Percentiles rank a stretch among this genome's conserved stretches.
Evolutionary conservation across 1,140 invertebrate genomes (phyloP).

Genomic region (Pogonognathellus flavescens): DNA sequence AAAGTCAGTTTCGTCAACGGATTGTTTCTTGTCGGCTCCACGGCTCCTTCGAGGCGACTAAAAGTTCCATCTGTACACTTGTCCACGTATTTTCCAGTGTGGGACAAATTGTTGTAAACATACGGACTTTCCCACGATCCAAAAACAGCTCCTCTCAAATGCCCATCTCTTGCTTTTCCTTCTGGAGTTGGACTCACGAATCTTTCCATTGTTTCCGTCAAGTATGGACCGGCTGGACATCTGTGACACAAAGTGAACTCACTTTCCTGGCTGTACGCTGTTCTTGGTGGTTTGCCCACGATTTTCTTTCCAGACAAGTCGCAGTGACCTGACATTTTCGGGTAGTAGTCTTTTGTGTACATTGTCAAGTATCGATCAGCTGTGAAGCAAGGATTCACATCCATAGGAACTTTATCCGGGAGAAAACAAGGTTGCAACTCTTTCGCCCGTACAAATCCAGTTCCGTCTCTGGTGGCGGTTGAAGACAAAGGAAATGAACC

Average conservation of each 20-base stretch:
- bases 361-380: neutral
- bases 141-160: slow-evolving; percentile 34
- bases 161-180: slow-evolving; percentile 19
- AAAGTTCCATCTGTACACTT: neutral
- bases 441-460: neutral
- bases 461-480: neutral
- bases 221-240: slow-evolving; percentile 15
- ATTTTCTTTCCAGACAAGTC: neutral
- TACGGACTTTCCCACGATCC: neutral
- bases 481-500: neutral
- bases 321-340: neutral
- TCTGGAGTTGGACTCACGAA: neutral
- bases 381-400: neutral
- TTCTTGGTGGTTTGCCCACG: neutral
- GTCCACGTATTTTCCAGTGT: neutral
- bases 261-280: neutral
- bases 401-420: neutral
- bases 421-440: slow-evolving; percentile 21
- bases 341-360: slow-evolving; percentile 7
- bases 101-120: neutral
- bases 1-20: neutral
- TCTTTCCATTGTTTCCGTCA: slow-evolving; percentile 8
- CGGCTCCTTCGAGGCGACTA: neutral
- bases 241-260: neutral
- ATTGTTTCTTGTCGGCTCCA: neutral